These are phyloP conservation scores for Vidua macroura DNA, from an alignment of 2,113 vertebrate genomes.

Conservation along the genomic window DNA sequence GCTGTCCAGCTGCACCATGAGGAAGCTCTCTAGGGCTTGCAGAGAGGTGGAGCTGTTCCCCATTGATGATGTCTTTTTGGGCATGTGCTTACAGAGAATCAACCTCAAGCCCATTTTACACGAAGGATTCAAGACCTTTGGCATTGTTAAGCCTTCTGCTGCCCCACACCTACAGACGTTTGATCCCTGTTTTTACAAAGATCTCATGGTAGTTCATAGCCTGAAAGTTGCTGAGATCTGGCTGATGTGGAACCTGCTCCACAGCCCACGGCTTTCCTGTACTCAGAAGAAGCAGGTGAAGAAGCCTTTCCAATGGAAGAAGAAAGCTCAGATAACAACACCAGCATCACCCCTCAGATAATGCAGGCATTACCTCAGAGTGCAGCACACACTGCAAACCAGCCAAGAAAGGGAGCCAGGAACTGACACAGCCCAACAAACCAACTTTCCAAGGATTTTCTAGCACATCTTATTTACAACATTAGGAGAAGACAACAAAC, in stretches of 20 bases:
- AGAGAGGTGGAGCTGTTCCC: constrained; percentile 94
- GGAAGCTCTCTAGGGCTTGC: constrained; percentile 82
- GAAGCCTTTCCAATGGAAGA: constrained; percentile 70
- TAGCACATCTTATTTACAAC: background rate
- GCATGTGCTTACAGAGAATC: constrained; percentile 93
- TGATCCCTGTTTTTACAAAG: constrained; percentile 93
- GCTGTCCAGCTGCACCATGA: constrained; percentile 85
- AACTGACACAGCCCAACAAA: background rate
- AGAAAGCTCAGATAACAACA: background rate
- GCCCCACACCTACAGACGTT: constrained; percentile 92
- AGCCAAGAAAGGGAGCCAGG: background rate
- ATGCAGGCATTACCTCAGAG: background rate
- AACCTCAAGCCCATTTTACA: constrained; percentile 83
- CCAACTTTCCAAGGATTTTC: background rate
- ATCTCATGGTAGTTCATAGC: constrained; percentile 96
- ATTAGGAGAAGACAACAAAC: background rate
- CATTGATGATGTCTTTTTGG: constrained; percentile 95
- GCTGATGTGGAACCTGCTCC: constrained; percentile 96
- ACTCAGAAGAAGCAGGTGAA: constrained; percentile 75
- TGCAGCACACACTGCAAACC: background rate
- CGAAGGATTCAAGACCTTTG: constrained; percentile 94
- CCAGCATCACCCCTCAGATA: background rate
- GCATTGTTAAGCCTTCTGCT: constrained; percentile 88
- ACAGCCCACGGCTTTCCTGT: constrained; percentile 82
- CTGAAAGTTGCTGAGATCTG: constrained; percentile 92